A percentile compares a stretch with the other conserved stretches of the same genome.
These are phyloP conservation scores for Pterobdella sp. DNA, from an alignment of 2,888 invertebrate species.

Conservation along the genomic window DNA sequence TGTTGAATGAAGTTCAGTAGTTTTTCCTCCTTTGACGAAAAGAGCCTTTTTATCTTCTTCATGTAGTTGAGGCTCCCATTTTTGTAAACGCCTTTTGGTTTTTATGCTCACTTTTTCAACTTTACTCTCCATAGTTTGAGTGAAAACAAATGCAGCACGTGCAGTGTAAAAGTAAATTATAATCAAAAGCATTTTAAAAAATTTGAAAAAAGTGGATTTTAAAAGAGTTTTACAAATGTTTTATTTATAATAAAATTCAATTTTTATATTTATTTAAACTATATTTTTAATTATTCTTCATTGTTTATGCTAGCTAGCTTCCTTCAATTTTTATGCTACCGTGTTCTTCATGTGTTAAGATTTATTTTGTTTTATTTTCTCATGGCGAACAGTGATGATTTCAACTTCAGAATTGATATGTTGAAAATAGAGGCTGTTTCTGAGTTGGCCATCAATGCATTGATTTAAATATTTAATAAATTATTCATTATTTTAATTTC, in stretches of 20 bases:
- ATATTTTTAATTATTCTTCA: background rate
- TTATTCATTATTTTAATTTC: background rate
- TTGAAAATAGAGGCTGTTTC: conserved; percentile 6
- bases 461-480: background rate
- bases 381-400: background rate
- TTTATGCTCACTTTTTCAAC: background rate
- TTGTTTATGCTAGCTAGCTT: too few species aligned
- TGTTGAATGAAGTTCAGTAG: conserved; percentile 58
- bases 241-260: background rate
- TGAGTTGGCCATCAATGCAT: background rate
- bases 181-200: too few species aligned
- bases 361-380: background rate
- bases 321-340: too few species aligned
- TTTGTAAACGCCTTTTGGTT: conserved; percentile 3
- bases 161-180: too few species aligned
- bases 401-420: background rate
- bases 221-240: background rate
- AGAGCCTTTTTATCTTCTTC: conserved; percentile 64
- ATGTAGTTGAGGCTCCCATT: background rate
- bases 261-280: background rate
- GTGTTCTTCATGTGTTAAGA: background rate
- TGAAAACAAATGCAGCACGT: too few species aligned
- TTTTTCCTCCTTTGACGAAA: conserved; percentile 74
- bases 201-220: background rate
- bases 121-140: too few species aligned